A percentile compares a stretch with the other conserved stretches of the same genome.
Evolutionary conservation across 2,113 vertebrate genomes (phyloP).

Genomic region (Patagioenas fasciata): DNA sequence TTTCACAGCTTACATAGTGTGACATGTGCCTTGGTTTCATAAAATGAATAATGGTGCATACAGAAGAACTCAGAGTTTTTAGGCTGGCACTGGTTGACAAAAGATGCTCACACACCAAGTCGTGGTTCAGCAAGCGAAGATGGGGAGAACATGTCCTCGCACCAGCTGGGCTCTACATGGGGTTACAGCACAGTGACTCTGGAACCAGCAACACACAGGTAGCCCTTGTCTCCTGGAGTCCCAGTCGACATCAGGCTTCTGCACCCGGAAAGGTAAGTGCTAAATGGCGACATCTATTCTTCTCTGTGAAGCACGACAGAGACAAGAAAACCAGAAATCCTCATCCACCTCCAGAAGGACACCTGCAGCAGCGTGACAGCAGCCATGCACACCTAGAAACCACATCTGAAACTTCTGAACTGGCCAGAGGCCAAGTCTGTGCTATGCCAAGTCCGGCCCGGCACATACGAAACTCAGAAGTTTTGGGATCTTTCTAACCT

Average conservation of each 20-base stretch:
- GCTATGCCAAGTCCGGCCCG: neutral
- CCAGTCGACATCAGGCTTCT: too few species aligned
- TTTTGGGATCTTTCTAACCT: neutral
- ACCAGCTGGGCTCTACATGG: neutral
- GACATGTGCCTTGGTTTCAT: neutral
- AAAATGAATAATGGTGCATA: neutral
- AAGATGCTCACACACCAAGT: neutral
- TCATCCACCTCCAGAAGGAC: neutral
- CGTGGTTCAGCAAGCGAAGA: neutral
- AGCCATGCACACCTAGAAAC: neutral
- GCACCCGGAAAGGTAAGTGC: neutral
- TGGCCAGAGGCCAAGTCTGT: neutral
- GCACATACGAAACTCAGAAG: neutral
- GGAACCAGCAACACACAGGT: rapidly evolving
- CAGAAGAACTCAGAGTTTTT: neutral
- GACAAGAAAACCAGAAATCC: neutral
- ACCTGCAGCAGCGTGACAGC: rapidly evolving
- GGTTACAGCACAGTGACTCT: neutral
- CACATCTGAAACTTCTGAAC: rapidly evolving
- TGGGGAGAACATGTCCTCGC: rapidly evolving
- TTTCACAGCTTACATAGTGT: neutral
- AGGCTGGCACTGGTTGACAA: neutral
- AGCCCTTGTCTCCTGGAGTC: neutral
- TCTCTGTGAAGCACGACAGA: rapidly evolving
- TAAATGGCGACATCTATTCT: neutral